Percentiles rank a stretch among this genome's conserved stretches.
These are phyloP conservation scores for Andrena cerasifolii DNA, from an alignment of 1,140 invertebrate genomes.

Conservation along the genomic window DNA sequence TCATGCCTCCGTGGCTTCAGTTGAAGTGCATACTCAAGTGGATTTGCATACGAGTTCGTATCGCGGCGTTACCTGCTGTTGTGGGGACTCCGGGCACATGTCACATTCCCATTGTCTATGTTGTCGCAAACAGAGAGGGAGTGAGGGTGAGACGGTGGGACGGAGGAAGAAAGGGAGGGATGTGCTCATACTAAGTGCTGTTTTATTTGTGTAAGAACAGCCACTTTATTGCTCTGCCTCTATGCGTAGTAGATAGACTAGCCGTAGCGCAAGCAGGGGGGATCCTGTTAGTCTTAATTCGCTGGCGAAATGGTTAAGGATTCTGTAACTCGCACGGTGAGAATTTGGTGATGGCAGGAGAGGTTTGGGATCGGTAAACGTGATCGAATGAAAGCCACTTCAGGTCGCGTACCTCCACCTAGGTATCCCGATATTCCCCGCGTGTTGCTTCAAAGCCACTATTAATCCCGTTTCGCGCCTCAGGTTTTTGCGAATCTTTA, in stretches of 20 bases:
- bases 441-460: slow-evolving; percentile 26
- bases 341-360: background rate
- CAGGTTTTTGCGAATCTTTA: no score
- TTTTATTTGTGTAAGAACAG: slow-evolving; percentile 82
- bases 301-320: slow-evolving; percentile 43
- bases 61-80: slow-evolving; percentile 68
- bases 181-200: slow-evolving; percentile 80
- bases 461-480: slow-evolving; percentile 41
- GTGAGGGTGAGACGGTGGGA: slow-evolving; percentile 12
- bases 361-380: slow-evolving; percentile 42
- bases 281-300: slow-evolving; percentile 49
- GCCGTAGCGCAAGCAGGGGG: slow-evolving; percentile 48
- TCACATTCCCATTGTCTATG: slow-evolving; percentile 81
- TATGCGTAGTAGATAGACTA: slow-evolving; percentile 45
- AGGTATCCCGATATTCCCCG: slow-evolving; percentile 18
- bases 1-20: slow-evolving; percentile 57
- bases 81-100: slow-evolving; percentile 74
- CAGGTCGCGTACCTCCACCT: slow-evolving; percentile 56
- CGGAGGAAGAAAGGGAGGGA: slow-evolving; percentile 50
- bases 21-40: slow-evolving; percentile 71
- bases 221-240: slow-evolving; percentile 69
- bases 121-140: slow-evolving; percentile 61
- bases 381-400: slow-evolving; percentile 61
- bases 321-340: slow-evolving; percentile 34
- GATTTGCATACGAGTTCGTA: slow-evolving; percentile 79